Conservation (phyloP, 2,888 invertebrate genomes). For the Cremastobaeus sp. region DNA sequence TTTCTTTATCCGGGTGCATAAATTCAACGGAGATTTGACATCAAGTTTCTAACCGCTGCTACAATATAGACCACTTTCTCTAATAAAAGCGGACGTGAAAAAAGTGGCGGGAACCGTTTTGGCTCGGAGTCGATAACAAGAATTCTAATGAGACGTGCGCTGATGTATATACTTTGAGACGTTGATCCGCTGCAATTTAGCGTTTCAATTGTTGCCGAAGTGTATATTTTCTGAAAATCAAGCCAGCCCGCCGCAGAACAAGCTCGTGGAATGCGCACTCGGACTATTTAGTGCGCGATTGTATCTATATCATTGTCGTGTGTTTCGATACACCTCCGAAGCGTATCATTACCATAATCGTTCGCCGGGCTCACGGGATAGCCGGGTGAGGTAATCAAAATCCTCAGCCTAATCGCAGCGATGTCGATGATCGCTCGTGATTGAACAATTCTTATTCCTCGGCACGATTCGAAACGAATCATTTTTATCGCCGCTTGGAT, state of each 20-base stretch:
- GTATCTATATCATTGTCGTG: constrained; percentile 74
- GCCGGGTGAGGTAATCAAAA: constrained; percentile 51
- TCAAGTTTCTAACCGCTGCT: too few species aligned
- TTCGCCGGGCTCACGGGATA: constrained; percentile 68
- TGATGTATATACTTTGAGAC: too few species aligned
- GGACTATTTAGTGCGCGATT: constrained; percentile 45
- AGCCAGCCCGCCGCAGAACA: constrained; percentile 1
- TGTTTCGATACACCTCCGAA: constrained; percentile 72
- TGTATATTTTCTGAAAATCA: neutral
- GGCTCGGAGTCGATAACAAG: too few species aligned
- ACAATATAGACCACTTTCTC: too few species aligned
- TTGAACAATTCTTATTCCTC: too few species aligned
- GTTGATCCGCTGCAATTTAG: too few species aligned
- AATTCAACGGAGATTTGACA: too few species aligned
- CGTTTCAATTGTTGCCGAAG: constrained; percentile 3
- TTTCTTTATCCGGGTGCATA: too few species aligned
- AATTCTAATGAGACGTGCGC: too few species aligned
- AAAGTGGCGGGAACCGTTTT: too few species aligned
- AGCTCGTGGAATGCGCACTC: constrained; percentile 19
- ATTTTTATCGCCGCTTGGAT: constrained; percentile 34
- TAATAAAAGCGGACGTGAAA: too few species aligned
- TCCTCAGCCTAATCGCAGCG: constrained; percentile 76
- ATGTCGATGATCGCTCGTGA: constrained; percentile 75
- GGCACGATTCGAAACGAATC: constrained; percentile 63
- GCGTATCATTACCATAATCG: constrained; percentile 77